These are phyloP conservation scores for Dolichomitus sp. DNA, from an alignment of 2,888 invertebrate species.

Conservation along the genomic window DNA sequence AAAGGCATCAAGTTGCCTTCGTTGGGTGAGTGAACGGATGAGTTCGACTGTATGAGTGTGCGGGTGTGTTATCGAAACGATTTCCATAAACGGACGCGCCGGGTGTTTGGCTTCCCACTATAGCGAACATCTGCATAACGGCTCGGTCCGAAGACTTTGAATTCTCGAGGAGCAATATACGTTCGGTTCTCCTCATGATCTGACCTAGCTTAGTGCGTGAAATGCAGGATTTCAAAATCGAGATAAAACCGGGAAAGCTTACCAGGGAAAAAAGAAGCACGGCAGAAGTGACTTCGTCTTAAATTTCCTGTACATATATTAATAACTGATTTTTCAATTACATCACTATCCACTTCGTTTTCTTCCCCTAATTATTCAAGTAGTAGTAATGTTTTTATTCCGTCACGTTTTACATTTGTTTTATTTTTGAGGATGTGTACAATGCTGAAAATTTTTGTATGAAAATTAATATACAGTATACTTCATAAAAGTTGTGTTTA, in stretches of 20 bases:
- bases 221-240: slow-evolving; percentile 18
- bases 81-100: slow-evolving; percentile 69
- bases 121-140: slow-evolving; percentile 67
- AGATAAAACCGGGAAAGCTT: background rate
- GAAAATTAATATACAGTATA: too few species aligned
- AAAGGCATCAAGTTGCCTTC: slow-evolving; percentile 26
- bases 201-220: slow-evolving; percentile 45
- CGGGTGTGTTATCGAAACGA: slow-evolving; percentile 68
- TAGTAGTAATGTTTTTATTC: too few species aligned
- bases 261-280: too few species aligned
- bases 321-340: slow-evolving; percentile 36
- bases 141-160: slow-evolving; percentile 66
- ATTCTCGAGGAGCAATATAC: slow-evolving; percentile 66
- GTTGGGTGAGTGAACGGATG: slow-evolving; percentile 9
- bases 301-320: slow-evolving; percentile 26
- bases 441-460: too few species aligned
- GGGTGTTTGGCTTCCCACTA: slow-evolving; percentile 68
- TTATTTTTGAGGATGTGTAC: too few species aligned
- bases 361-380: slow-evolving; percentile 11
- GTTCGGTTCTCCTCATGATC: slow-evolving; percentile 19
- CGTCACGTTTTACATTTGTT: too few species aligned
- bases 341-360: background rate
- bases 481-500: too few species aligned
- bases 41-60: slow-evolving; percentile 33
- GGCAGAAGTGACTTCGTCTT: background rate